These are phyloP conservation scores for Troglohyphantes excavatus DNA, from an alignment of 2,888 invertebrate species.

Conservation along the genomic window DNA sequence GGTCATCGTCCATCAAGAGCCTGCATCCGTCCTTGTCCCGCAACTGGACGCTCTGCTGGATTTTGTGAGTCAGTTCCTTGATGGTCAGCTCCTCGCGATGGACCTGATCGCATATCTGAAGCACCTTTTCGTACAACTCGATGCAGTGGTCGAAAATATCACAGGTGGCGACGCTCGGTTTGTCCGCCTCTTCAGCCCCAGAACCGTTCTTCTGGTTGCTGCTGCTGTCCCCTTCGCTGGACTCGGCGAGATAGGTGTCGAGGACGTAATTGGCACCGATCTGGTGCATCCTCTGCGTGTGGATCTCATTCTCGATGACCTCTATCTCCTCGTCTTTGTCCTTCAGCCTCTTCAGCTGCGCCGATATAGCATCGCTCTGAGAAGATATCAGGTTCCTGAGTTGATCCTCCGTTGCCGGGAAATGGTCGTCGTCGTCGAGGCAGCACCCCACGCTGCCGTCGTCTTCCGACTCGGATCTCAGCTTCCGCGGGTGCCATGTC, in stretches of 20 bases:
- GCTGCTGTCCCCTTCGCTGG: slow-evolving; percentile 67
- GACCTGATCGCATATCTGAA: slow-evolving; percentile 79
- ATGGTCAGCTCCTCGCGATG: slow-evolving; percentile 80
- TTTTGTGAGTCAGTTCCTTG: slow-evolving; percentile 76
- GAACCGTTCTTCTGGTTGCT: not conserved
- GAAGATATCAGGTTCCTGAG: slow-evolving; percentile 84
- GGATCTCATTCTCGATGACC: slow-evolving; percentile 89
- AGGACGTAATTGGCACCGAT: slow-evolving; percentile 91
- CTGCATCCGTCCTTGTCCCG: slow-evolving; percentile 52
- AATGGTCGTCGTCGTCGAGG: slow-evolving; percentile 80
- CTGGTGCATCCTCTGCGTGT: slow-evolving; percentile 88
- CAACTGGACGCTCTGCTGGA: slow-evolving; percentile 65
- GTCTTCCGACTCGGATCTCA: slow-evolving; percentile 73
- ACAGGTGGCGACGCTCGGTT: slow-evolving; percentile 42
- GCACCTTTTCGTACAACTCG: slow-evolving; percentile 73
- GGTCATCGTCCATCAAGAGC: slow-evolving; percentile 52
- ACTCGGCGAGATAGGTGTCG: slow-evolving; percentile 88
- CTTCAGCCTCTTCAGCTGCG: slow-evolving; percentile 83
- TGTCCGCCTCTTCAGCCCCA: not conserved
- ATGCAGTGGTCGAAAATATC: slow-evolving; percentile 77
- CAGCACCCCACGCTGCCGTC: slow-evolving; percentile 80
- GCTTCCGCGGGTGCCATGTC: slow-evolving; percentile 73
- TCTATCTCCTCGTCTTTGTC: slow-evolving; percentile 91
- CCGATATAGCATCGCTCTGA: slow-evolving; percentile 86
- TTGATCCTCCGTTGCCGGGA: slow-evolving; percentile 84